A percentile compares a stretch with the other conserved stretches of the same genome.
Evolutionary conservation across 1,140 invertebrate genomes (phyloP).

Genomic region (Mizuhopecten yessoensis): DNA sequence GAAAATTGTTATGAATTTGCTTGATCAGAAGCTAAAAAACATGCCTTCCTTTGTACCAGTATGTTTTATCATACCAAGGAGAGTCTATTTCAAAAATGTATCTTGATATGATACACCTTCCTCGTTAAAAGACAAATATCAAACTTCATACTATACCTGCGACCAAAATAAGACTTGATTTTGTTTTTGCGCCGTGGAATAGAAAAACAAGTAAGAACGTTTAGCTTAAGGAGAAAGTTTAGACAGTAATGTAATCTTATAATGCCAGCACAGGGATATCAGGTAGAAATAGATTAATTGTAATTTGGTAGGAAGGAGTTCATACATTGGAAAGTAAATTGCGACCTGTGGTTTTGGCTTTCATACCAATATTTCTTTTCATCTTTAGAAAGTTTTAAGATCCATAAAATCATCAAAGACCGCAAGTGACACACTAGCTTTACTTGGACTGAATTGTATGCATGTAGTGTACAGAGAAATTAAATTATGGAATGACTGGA

Average conservation of each 20-base stretch:
- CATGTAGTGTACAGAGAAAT: neutral
- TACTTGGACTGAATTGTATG: neutral
- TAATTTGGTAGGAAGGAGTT: neutral
- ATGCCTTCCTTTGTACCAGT: too few relatives aligned
- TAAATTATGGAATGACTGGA: conserved; percentile 5
- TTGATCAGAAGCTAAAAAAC: too few relatives aligned
- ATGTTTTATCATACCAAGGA: too few relatives aligned
- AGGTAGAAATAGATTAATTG: neutral
- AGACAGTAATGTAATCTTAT: neutral
- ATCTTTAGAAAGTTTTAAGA: neutral
- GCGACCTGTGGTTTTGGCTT: conserved; percentile 8
- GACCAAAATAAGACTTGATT: too few relatives aligned
- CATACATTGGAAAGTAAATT: conserved; percentile 22
- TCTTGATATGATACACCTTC: too few relatives aligned
- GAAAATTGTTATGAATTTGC: too few relatives aligned
- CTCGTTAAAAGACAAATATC: too few relatives aligned
- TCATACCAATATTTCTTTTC: conserved; percentile 35
- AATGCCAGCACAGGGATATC: neutral
- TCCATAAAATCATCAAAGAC: conserved; percentile 23
- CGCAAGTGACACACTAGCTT: neutral
- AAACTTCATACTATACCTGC: too few relatives aligned
- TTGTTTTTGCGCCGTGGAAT: neutral
- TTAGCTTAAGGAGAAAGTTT: neutral
- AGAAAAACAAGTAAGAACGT: neutral
- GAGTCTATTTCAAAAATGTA: too few relatives aligned